Evolutionary conservation across 2,113 vertebrate genomes (phyloP).

Genomic region (Catharus minimus): DNA sequence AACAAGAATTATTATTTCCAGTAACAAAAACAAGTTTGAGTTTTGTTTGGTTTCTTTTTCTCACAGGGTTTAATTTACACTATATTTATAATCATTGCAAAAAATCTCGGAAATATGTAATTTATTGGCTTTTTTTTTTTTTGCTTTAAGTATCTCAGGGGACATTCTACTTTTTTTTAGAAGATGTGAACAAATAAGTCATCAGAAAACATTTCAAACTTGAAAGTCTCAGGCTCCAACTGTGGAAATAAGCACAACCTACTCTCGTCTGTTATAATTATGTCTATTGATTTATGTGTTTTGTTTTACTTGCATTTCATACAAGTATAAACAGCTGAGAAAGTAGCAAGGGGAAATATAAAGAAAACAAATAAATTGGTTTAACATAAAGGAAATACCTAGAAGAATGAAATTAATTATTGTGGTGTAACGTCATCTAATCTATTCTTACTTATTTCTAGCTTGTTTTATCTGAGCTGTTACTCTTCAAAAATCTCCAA

Average conservation of each 20-base stretch:
- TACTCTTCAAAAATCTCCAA: neutral
- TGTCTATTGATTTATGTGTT: neutral
- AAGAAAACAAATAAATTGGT: neutral
- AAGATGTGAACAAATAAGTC: constrained; percentile 29
- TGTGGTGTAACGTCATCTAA: neutral
- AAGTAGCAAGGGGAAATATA: neutral
- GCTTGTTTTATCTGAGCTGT: neutral
- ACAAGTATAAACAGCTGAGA: neutral
- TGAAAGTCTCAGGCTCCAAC: neutral
- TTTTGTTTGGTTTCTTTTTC: neutral
- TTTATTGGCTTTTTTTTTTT: neutral
- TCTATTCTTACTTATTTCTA: neutral
- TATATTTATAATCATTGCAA: neutral
- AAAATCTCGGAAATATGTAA: neutral
- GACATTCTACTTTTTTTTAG: neutral
- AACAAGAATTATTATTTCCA: neutral
- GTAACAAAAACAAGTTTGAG: neutral
- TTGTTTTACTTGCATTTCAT: constrained; percentile 10
- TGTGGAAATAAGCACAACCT: neutral
- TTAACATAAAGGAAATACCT: neutral
- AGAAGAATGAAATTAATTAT: neutral
- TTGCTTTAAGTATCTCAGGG: neutral
- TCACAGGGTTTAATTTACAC: neutral
- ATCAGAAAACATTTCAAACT: constrained; percentile 20
- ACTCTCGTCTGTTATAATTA: constrained; percentile 33